phyloP scores from a whole-genome alignment of 2,797 vertebrate genomes.

The Mus minutoides region DNA sequence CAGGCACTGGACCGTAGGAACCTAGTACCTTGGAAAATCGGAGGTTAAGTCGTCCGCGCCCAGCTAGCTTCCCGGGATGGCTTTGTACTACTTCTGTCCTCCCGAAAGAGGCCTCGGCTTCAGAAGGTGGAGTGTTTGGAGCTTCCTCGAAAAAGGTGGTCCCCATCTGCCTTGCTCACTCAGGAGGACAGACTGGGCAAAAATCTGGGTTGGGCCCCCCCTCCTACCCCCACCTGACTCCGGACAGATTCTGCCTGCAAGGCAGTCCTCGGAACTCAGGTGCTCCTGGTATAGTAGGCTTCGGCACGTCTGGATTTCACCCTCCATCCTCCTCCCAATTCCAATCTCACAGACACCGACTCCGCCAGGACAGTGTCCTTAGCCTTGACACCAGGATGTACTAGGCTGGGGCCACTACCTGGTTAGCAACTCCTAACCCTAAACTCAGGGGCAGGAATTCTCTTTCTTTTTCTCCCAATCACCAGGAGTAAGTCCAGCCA shows the following conservation, averaged over 20 bases:
- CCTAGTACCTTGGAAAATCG: not conserved
- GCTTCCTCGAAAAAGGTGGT: accelerated
- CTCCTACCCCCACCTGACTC: no score
- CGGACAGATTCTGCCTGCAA: no score
- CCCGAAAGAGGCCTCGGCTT: accelerated
- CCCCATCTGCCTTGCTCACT: accelerated
- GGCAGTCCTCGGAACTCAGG: not conserved
- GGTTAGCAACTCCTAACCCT: no score
- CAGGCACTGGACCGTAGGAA: accelerated
- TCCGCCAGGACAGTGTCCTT: accelerated
- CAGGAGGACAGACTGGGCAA: not conserved
- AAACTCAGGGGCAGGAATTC: not conserved
- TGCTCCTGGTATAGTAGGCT: not conserved
- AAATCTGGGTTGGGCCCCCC: accelerated
- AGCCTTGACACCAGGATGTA: not conserved
- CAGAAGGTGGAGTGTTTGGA: not conserved
- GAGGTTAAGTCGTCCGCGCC: not conserved
- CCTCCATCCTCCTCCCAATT: not conserved
- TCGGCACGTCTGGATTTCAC: not conserved
- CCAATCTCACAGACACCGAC: not conserved
- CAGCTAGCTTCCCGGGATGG: not conserved
- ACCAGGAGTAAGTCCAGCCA: not conserved
- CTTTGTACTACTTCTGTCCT: not conserved
- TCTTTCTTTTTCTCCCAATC: not conserved
- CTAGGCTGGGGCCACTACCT: not conserved